phyloP scores from a whole-genome alignment of 2,797 vertebrate species.

The Harpagifer antarcticus region DNA sequence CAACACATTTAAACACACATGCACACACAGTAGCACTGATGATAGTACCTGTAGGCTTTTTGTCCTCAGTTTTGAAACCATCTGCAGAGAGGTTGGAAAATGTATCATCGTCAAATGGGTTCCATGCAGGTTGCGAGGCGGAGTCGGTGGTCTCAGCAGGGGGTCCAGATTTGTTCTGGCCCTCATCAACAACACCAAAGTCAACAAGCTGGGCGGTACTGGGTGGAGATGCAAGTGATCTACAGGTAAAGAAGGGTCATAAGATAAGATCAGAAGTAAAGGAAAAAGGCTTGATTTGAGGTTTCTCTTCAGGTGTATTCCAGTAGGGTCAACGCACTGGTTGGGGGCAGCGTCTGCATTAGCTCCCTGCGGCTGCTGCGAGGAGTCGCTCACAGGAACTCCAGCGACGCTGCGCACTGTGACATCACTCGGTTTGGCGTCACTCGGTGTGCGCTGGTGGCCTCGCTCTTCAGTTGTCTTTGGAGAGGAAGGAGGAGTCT shows the following conservation, averaged over 20 bases:
- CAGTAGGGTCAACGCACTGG: constrained; percentile 83
- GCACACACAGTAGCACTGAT: not conserved
- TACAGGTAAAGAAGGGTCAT: constrained; percentile 48
- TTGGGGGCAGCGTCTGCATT: constrained; percentile 88
- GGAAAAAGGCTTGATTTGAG: not conserved
- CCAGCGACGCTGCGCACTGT: constrained; percentile 86
- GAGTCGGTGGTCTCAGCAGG: constrained; percentile 56
- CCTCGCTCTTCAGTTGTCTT: constrained; percentile 88
- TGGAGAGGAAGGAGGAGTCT: constrained; percentile 93
- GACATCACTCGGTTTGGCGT: constrained; percentile 89
- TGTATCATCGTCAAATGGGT: constrained; percentile 96
- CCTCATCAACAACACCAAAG: constrained; percentile 86
- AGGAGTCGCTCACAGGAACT: constrained; percentile 87
- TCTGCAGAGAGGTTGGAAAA: constrained; percentile 93
- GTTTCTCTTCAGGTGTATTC: not conserved
- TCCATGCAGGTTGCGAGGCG: constrained; percentile 89
- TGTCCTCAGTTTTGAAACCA: constrained; percentile 91
- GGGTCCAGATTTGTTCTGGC: constrained; percentile 49
- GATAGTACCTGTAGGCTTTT: constrained; percentile 86
- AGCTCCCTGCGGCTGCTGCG: constrained; percentile 89
- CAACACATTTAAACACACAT: not conserved
- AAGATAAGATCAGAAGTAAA: not conserved
- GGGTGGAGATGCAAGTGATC: constrained; percentile 89
- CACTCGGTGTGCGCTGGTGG: constrained; percentile 90
- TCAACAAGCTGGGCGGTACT: constrained; percentile 87